Evolutionary conservation across 2,113 vertebrate species (phyloP).

Genomic region (Trematomus loennbergii): DNA sequence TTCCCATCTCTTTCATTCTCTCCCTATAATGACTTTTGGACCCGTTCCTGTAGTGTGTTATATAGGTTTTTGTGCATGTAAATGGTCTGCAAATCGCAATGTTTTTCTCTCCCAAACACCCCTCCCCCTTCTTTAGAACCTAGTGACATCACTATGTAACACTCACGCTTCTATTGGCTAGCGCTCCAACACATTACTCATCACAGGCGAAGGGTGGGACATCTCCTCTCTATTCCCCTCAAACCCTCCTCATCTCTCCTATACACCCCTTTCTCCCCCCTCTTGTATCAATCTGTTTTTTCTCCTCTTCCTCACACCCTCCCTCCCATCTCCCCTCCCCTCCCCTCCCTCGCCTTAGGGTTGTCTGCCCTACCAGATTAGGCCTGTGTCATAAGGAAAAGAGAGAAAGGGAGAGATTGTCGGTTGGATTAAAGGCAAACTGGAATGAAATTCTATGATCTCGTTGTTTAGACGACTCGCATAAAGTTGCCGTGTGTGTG

Average conservation of each 20-base stretch:
- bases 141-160: no score
- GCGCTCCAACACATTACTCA: no score
- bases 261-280: not conserved
- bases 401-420: slow-evolving; percentile 73
- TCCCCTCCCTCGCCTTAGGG: slow-evolving; percentile 31
- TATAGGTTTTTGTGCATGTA: no score
- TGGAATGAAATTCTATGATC: slow-evolving; percentile 80
- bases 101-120: no score
- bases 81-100: no score
- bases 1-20: slow-evolving; percentile 34
- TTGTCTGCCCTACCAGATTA: slow-evolving; percentile 74
- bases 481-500: slow-evolving; percentile 45
- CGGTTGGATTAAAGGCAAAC: slow-evolving; percentile 73
- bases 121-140: not conserved
- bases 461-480: slow-evolving; percentile 73
- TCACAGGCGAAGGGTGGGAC: no score
- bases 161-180: no score
- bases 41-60: no score
- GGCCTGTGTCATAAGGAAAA: slow-evolving; percentile 66
- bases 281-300: slow-evolving; percentile 9
- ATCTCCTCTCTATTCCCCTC: no score
- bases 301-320: slow-evolving; percentile 20
- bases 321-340: slow-evolving; percentile 19
- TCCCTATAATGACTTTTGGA: no score
- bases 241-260: slow-evolving; percentile 5